These are phyloP conservation scores for Tachysurus vachellii DNA, from an alignment of 2,113 vertebrate species.

Conservation along the genomic window DNA sequence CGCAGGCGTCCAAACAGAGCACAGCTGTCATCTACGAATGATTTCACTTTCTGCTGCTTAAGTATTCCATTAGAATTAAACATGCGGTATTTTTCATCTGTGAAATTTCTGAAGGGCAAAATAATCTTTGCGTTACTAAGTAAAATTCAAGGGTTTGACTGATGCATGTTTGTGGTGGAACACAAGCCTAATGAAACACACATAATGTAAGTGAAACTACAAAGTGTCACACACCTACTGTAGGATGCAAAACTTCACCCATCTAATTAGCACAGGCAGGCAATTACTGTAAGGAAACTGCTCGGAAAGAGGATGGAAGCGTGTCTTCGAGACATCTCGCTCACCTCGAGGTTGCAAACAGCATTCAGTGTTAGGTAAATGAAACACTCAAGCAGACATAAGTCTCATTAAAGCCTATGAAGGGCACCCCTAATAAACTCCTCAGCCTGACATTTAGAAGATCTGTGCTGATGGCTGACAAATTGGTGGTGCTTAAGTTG, in stretches of 20 bases:
- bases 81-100: slow-evolving; percentile 36
- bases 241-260: slow-evolving; percentile 53
- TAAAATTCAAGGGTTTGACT: slow-evolving; percentile 25
- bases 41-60: slow-evolving; percentile 46
- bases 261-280: slow-evolving; percentile 49
- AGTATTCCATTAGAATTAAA: slow-evolving; percentile 56
- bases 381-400: slow-evolving; percentile 77
- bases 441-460: slow-evolving; percentile 72
- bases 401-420: slow-evolving; percentile 78
- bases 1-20: slow-evolving; percentile 14
- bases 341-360: slow-evolving; percentile 72
- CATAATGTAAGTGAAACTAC: slow-evolving; percentile 66
- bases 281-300: slow-evolving; percentile 53
- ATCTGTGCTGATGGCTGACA: slow-evolving; percentile 79
- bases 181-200: slow-evolving; percentile 65
- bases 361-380: slow-evolving; percentile 70
- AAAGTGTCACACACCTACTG: slow-evolving; percentile 64
- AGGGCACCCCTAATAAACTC: slow-evolving; percentile 78
- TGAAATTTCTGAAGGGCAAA: slow-evolving; percentile 42
- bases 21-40: slow-evolving; percentile 49
- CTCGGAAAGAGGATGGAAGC: slow-evolving; percentile 43
- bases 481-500: slow-evolving; percentile 70
- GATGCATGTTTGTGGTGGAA: slow-evolving; percentile 47
- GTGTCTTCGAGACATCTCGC: slow-evolving; percentile 36
- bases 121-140: slow-evolving; percentile 40